A percentile compares a stretch with the other conserved stretches of the same genome.
Conservation (phyloP, 37 sponge, comb jelly and placozoan genomes). For the Eunapius fragilis region DNA sequence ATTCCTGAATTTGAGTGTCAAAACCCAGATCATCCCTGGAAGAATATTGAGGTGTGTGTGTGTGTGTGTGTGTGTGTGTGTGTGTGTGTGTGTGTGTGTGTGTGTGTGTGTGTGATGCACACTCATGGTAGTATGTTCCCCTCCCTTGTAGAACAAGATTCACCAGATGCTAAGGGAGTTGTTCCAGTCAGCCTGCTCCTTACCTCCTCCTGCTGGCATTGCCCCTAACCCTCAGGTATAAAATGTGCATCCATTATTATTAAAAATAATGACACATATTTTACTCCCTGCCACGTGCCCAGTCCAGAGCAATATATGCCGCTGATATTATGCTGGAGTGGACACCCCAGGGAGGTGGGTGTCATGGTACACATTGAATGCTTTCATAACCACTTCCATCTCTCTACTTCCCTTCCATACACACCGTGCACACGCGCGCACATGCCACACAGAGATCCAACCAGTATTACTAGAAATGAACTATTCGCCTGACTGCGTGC, state of each 20-base stretch:
- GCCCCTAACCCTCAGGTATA: slow-evolving; percentile 48
- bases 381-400: neutral
- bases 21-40: slow-evolving; percentile 81
- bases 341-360: slow-evolving; percentile 16
- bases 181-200: slow-evolving; percentile 59
- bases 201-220: slow-evolving; percentile 61
- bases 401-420: no score
- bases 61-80: slow-evolving; percentile 24
- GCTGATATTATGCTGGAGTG: slow-evolving; percentile 92
- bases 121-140: no score
- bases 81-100: slow-evolving; percentile 31
- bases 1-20: slow-evolving; percentile 82
- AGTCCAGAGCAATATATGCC: slow-evolving; percentile 90
- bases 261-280: neutral
- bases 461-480: slow-evolving; percentile 40
- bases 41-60: slow-evolving; percentile 47
- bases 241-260: neutral
- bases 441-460: slow-evolving; percentile 36
- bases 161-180: slow-evolving; percentile 39
- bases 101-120: no score
- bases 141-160: slow-evolving; percentile 28
- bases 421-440: no score
- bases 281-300: neutral
- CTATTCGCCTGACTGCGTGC: slow-evolving; percentile 84
- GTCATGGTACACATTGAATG: neutral